Evolutionary conservation across 2,888 invertebrate genomes (phyloP).

Genomic region (Cactoblastis cactorum): DNA sequence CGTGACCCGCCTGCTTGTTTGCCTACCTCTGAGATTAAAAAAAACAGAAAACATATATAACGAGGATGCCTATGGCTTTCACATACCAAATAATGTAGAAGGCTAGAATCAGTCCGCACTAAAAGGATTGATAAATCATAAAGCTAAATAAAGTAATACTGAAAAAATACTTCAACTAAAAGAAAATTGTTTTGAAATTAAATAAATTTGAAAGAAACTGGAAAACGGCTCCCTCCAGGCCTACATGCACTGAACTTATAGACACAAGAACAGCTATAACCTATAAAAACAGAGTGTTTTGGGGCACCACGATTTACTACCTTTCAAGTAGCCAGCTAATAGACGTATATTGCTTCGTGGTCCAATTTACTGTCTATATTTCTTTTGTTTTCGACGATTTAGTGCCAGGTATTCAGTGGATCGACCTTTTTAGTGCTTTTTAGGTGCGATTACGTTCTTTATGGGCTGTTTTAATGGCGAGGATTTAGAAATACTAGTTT

Average conservation of each 20-base stretch:
- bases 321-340: slow-evolving; percentile 66
- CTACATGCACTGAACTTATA: slow-evolving; percentile 17
- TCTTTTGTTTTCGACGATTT: slow-evolving; percentile 69
- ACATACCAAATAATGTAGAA: too few relatives aligned
- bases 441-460: slow-evolving; percentile 38
- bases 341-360: slow-evolving; percentile 74
- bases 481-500: neutral
- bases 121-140: too few relatives aligned
- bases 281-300: slow-evolving; percentile 59
- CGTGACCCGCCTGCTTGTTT: too few relatives aligned
- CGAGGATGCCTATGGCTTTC: too few relatives aligned
- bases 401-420: slow-evolving; percentile 44
- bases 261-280: slow-evolving; percentile 31
- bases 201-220: too few relatives aligned
- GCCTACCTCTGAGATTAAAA: too few relatives aligned
- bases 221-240: slow-evolving; percentile 19
- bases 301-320: slow-evolving; percentile 67
- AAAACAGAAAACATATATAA: too few relatives aligned
- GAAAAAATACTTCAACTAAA: too few relatives aligned
- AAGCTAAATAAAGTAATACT: too few relatives aligned
- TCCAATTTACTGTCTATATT: slow-evolving; percentile 70
- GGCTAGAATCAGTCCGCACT: too few relatives aligned
- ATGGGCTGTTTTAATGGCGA: slow-evolving; percentile 17
- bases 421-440: slow-evolving; percentile 39
- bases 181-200: too few relatives aligned